Evolutionary conservation across 2,113 vertebrate species (phyloP).

Genomic region (Forbesichthys papilliferus): DNA sequence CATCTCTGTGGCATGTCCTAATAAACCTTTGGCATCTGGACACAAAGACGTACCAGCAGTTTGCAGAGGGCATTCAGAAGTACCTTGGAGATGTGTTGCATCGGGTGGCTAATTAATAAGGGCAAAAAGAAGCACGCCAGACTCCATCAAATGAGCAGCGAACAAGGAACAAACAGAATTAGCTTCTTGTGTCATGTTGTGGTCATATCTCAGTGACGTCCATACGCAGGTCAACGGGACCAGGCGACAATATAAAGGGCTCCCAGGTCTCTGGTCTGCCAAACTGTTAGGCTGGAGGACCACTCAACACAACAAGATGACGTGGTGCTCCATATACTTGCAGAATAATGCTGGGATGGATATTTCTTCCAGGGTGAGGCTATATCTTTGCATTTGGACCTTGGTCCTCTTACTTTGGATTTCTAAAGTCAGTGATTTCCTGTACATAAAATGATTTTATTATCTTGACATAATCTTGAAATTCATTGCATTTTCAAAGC

Average conservation of each 20-base stretch:
- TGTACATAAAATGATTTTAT: background rate
- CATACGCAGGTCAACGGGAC: background rate
- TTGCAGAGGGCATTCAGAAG: conserved; percentile 26
- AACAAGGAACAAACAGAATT: conserved; percentile 9
- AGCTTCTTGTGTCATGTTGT: conserved; percentile 2
- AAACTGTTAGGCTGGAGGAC: conserved; percentile 20
- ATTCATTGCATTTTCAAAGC: background rate
- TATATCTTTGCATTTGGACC: background rate
- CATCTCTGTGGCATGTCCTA: conserved; percentile 48
- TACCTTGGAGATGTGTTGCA: conserved; percentile 56
- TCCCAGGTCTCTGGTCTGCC: background rate
- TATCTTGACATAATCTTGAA: background rate
- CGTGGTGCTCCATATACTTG: conserved; percentile 29
- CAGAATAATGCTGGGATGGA: conserved; percentile 43
- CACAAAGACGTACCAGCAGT: conserved; percentile 50
- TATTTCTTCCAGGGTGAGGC: conserved; percentile 52
- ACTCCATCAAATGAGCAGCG: conserved; percentile 25
- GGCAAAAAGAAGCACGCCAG: background rate
- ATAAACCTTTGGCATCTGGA: conserved; percentile 17
- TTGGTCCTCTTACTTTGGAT: background rate
- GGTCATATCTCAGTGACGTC: conserved; percentile 43
- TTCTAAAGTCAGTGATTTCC: no score
- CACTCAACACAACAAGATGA: conserved; percentile 39
- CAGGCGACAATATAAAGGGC: conserved; percentile 48
- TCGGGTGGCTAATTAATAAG: conserved; percentile 48